Conservation (phyloP, 2,888 invertebrate genomes). For the Cheilosia scutellata region DNA sequence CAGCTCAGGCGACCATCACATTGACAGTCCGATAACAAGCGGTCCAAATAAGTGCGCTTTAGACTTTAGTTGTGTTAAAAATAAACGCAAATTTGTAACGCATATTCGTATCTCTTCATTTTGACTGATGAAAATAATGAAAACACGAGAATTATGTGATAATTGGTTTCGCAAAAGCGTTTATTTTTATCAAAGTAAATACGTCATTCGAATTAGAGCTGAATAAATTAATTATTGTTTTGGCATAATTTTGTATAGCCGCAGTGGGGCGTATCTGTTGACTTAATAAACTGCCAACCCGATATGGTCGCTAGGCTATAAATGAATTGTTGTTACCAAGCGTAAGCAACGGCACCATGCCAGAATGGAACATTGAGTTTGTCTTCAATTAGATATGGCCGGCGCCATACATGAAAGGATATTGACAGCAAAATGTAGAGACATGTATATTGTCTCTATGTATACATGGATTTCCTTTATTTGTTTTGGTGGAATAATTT, state of each 20-base stretch:
- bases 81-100: background rate
- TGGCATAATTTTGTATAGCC: background rate
- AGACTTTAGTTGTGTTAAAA: background rate
- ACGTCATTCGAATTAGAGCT: conserved; percentile 2
- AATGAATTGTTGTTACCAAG: conserved; percentile 3
- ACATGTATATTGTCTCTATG: no score
- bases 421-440: conserved; percentile 12
- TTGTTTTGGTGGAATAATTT: conserved; percentile 1
- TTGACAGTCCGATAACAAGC: conserved; percentile 15
- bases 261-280: conserved; percentile 28
- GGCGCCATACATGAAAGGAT: conserved; percentile 18
- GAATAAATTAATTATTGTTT: conserved; percentile 6
- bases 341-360: background rate
- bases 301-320: background rate
- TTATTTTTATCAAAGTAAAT: background rate
- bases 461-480: background rate
- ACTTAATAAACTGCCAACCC: conserved; percentile 5
- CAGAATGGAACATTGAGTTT: conserved; percentile 16
- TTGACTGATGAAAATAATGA: conserved; percentile 4
- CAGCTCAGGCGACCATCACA: conserved; percentile 10
- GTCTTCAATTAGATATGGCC: conserved; percentile 14
- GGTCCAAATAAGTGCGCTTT: conserved; percentile 29
- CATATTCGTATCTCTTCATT: background rate
- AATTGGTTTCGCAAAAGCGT: conserved; percentile 9
- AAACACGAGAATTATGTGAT: conserved; percentile 3